Percentiles rank a stretch among this genome's conserved stretches.
These are phyloP conservation scores for Caerostris darwini DNA, from an alignment of 1,140 invertebrate genomes.

Conservation along the genomic window DNA sequence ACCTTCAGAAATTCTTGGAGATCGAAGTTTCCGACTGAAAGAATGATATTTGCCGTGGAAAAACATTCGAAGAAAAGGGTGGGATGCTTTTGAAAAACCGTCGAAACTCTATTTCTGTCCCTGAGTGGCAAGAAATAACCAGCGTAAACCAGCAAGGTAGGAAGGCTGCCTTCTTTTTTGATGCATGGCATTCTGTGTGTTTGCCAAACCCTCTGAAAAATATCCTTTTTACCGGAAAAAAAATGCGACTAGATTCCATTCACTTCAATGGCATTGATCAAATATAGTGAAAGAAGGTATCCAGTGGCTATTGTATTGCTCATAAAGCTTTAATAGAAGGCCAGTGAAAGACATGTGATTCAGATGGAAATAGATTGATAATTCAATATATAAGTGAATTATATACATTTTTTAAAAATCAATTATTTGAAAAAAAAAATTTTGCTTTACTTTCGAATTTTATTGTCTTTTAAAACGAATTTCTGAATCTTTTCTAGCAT, in stretches of 20 bases:
- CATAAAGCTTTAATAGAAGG: too few species aligned
- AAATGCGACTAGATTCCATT: neutral
- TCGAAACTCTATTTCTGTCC: slow-evolving; percentile 45
- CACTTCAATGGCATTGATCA: neutral
- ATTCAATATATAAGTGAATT: too few species aligned
- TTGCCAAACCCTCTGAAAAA: slow-evolving; percentile 39
- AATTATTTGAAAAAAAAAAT: too few species aligned
- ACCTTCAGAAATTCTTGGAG: slow-evolving; percentile 12
- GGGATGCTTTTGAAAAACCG: slow-evolving; percentile 46
- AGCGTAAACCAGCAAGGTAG: neutral
- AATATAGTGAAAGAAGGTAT: neutral
- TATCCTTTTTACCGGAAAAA: neutral
- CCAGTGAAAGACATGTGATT: too few species aligned
- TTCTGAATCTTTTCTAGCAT: too few species aligned
- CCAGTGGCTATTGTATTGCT: neutral
- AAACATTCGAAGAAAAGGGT: slow-evolving; percentile 45
- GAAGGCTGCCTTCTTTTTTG: neutral
- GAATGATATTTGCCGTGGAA: slow-evolving; percentile 63
- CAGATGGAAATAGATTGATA: too few species aligned
- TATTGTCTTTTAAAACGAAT: too few species aligned
- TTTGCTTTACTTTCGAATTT: too few species aligned
- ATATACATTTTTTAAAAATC: too few species aligned
- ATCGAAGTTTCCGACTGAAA: slow-evolving; percentile 36
- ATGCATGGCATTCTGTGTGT: neutral
- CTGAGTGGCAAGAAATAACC: slow-evolving; percentile 23